Percentiles rank a stretch among this genome's conserved stretches.
phyloP scores from a whole-genome alignment of 2,113 vertebrate genomes.

The Clinocottus analis region DNA sequence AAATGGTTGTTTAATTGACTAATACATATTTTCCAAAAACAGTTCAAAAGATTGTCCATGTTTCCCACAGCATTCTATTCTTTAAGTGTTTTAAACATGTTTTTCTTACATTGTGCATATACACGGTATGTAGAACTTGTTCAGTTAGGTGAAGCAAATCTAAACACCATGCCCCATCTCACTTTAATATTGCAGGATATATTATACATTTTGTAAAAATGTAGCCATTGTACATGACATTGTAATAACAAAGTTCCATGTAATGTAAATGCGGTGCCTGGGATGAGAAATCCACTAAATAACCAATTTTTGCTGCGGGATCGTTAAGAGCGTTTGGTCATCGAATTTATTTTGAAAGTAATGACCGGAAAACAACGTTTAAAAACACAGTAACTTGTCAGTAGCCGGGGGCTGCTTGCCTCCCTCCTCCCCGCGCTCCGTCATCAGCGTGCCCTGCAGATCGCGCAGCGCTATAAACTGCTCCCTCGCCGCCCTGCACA shows the following conservation, averaged over 20 bases:
- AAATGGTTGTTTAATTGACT: too few species aligned
- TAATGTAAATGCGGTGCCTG: not conserved
- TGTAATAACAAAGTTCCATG: not conserved
- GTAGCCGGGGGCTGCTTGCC: slow-evolving; percentile 56
- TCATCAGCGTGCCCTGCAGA: slow-evolving; percentile 78
- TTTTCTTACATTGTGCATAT: too few species aligned
- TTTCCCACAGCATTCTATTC: too few species aligned
- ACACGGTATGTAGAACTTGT: too few species aligned
- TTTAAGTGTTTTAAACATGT: too few species aligned
- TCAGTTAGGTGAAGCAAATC: too few species aligned
- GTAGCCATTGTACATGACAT: not conserved
- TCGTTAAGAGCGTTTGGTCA: not conserved
- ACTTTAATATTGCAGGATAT: too few species aligned
- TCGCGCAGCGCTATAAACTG: slow-evolving; percentile 82
- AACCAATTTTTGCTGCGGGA: not conserved
- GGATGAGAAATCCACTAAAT: not conserved
- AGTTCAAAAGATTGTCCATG: too few species aligned
- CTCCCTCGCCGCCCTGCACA: slow-evolving; percentile 86
- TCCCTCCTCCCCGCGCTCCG: slow-evolving; percentile 87
- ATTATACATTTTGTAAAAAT: not conserved
- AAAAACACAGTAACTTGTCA: not conserved
- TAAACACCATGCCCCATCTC: too few species aligned
- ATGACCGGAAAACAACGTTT: slow-evolving; percentile 12
- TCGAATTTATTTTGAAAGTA: slow-evolving; percentile 53
- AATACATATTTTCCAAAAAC: too few species aligned